Evolutionary conservation across 2,888 invertebrate species (phyloP).

Genomic region (Ennomos erosarius): DNA sequence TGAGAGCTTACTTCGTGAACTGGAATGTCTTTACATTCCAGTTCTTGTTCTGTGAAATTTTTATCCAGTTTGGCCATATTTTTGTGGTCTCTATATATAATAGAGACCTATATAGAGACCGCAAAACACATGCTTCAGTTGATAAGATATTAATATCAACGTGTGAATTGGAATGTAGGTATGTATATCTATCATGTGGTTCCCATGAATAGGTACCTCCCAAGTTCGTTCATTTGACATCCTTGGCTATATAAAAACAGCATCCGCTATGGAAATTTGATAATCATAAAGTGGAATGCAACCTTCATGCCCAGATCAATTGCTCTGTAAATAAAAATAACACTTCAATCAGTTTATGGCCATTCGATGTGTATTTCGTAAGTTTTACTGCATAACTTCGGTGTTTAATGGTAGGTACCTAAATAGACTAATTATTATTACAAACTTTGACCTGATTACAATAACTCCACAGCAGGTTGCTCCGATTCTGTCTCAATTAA

Average conservation of each 20-base stretch:
- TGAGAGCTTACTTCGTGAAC: conserved; percentile 11
- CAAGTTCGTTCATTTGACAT: conserved; percentile 19
- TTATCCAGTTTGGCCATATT: not conserved
- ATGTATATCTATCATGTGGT: too few relatives aligned
- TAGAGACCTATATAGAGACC: not conserved
- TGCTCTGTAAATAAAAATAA: conserved; percentile 44
- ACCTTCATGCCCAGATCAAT: conserved; percentile 48
- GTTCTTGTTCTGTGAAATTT: too few relatives aligned
- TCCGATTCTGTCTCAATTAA: too few relatives aligned
- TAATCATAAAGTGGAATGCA: conserved; percentile 37
- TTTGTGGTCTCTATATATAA: not conserved
- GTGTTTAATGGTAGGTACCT: conserved; percentile 11
- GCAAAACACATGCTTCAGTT: not conserved
- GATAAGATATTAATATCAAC: not conserved
- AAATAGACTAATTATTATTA: conserved; percentile 13
- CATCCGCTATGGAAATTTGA: conserved; percentile 51
- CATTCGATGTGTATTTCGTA: too few relatives aligned
- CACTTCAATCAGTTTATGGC: conserved; percentile 24
- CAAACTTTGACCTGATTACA: conserved; percentile 15
- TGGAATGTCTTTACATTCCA: too few relatives aligned
- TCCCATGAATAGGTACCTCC: too few relatives aligned
- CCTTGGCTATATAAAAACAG: conserved; percentile 27
- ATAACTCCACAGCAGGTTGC: too few relatives aligned
- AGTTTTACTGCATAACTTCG: conserved; percentile 28
- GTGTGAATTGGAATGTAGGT: not conserved